Evolutionary conservation across 2,113 vertebrate genomes (phyloP).

Genomic region (Odocoileus virginianus): DNA sequence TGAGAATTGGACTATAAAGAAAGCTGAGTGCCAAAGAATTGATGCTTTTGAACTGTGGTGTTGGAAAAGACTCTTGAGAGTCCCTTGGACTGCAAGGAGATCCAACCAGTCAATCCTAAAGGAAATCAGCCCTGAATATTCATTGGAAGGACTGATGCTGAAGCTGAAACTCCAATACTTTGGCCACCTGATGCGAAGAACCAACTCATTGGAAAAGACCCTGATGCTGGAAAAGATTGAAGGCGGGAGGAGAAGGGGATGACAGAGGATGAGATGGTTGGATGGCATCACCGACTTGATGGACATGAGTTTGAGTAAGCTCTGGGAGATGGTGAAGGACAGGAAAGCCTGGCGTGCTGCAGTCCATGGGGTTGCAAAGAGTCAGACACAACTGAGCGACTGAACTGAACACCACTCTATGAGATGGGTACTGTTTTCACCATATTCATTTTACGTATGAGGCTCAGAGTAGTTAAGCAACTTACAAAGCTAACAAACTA

Average conservation of each 20-base stretch:
- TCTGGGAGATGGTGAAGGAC: background rate
- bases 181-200: background rate
- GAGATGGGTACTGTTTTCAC: background rate
- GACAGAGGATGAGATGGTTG: background rate
- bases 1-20: background rate
- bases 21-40: background rate
- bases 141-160: background rate
- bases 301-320: background rate
- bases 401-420: background rate
- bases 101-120: background rate
- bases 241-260: background rate
- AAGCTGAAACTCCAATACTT: background rate
- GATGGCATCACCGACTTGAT: background rate
- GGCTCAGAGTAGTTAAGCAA: constrained; percentile 26
- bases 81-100: background rate
- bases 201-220: background rate
- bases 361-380: background rate
- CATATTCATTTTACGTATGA: constrained; percentile 44
- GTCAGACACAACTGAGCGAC: background rate
- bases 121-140: background rate
- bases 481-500: background rate
- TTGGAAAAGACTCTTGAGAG: background rate
- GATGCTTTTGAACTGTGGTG: background rate
- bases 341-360: background rate
- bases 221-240: background rate